Evolutionary conservation across 1,140 invertebrate species (phyloP).

Genomic region (Neodiprion lecontei): DNA sequence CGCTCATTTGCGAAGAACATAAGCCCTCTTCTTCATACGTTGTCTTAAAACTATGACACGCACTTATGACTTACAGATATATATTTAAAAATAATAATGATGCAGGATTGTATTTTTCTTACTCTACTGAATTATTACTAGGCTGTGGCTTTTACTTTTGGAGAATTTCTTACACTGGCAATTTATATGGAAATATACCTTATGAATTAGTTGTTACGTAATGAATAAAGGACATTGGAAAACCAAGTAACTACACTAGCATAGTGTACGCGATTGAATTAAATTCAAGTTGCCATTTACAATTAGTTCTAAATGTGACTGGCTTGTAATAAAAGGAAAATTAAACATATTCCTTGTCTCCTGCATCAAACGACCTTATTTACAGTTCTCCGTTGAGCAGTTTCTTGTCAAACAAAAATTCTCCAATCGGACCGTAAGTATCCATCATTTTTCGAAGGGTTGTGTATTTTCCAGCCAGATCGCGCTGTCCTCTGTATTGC

Average conservation of each 20-base stretch:
- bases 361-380: neutral
- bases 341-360: neutral
- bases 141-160: too few relatives aligned
- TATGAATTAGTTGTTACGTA: too few relatives aligned
- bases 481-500: conserved; percentile 85
- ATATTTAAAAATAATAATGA: conserved; percentile 32
- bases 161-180: too few relatives aligned
- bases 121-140: too few relatives aligned
- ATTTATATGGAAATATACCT: too few relatives aligned
- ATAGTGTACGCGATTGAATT: neutral
- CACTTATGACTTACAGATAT: conserved; percentile 16
- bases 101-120: too few relatives aligned
- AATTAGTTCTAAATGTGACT: neutral
- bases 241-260: neutral
- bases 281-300: neutral
- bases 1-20: conserved; percentile 42
- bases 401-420: conserved; percentile 88
- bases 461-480: conserved; percentile 81
- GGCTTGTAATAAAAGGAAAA: neutral
- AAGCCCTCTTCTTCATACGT: conserved; percentile 26
- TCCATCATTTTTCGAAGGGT: conserved; percentile 79
- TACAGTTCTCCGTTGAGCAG: conserved; percentile 59
- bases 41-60: neutral
- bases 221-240: neutral
- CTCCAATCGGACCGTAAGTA: conserved; percentile 74